Evolutionary conservation across 2,888 invertebrate species (phyloP), one percentile per base, ranked within the genome.

Genomic region (Idaea biselata): DNA sequence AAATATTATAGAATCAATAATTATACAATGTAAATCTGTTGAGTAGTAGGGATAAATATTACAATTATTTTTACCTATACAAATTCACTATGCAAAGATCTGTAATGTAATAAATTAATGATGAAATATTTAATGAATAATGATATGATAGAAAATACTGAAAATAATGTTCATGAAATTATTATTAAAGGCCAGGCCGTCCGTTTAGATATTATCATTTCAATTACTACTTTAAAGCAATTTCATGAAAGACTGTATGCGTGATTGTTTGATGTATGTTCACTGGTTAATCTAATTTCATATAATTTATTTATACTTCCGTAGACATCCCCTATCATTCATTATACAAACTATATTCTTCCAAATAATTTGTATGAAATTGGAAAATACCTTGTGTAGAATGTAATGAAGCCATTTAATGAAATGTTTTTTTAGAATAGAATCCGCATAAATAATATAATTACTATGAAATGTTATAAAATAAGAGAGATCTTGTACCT

Each of bases 101-200:
- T 65, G 63, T 63, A 58, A 54, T 53, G 54, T 60, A 59, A 17
- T 55, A 60, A 57, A 18, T 55, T 33, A 33, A 44, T 44, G 14
- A 33, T 44, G 11, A 44, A 44, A 44, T 44, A 8, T 18, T 53
- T 53, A 62, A 65, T 64, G 58, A 61, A 18, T 53, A 62, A 65
- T 64, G 58, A 61, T 59, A 59, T 44, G 44, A 44, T 44, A 59
- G 59, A 64, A 68, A 67, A 66, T 65, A 66, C 69, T 71, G 74
- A 69, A 63, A 72, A 70, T 68, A 70, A 73, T 68, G 63, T 68
- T 68, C 68, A 72, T 67, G 62, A 71, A 68, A 72, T 68, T 72
- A 71, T 61, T 68, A 55, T 67, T 71, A 72, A 82, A 88, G 89
- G 89, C 87, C 85, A 88, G 79, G 88, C 91, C 91, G 91, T 91